Evolutionary conservation across 2,888 invertebrate genomes (phyloP), one percentile per base, ranked within the genome.

Genomic region (Elegia similella): DNA sequence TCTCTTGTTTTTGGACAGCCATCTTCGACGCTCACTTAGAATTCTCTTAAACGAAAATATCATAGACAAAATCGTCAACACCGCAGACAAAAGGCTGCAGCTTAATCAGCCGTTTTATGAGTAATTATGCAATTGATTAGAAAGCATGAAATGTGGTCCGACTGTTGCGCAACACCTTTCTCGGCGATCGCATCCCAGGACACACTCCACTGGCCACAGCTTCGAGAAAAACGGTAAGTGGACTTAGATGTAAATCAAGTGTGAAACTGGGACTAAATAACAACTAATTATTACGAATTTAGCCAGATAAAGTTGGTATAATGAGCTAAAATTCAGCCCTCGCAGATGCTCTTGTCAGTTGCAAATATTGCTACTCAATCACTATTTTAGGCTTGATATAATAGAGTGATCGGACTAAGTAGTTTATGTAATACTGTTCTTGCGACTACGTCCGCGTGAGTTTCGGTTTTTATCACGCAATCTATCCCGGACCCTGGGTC

Each of bases 81-180:
- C 17, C 10, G 17, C 23, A 23, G 23, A 16, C 6, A 50, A 34
- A 34, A 34, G 1, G 8, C 46, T 0, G 13, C 57, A 30, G 15
- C 55, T 56, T 15, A 38, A 52, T 44, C 7, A 44, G 46, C 29
- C 42, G 34, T 53, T 34, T 30, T 57, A n/a, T n/a, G n/a, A n/a
- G n/a, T n/a, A 66, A 73, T 70, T 68, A 66, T 66, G 67, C 65
- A 76, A 75, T 72, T 72, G 70, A 77, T 74, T 75, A 74, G 79
- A 79, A 79, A 78, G 79, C 72, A 73, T 73, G 66, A 71, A 76
- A 76, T 67, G 57, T 58, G 60, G 61, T 62, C 62, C 61, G 59
- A 65, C 57, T 17, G 55, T 46, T 48, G 57, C 62, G 58, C 55
- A 72, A 72, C 53, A 55, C 50, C 50, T 44, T 44, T 55, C 44